These are phyloP conservation scores for Coptotermes formosanus DNA, from an alignment of 1,140 invertebrate genomes.

Conservation along the genomic window DNA sequence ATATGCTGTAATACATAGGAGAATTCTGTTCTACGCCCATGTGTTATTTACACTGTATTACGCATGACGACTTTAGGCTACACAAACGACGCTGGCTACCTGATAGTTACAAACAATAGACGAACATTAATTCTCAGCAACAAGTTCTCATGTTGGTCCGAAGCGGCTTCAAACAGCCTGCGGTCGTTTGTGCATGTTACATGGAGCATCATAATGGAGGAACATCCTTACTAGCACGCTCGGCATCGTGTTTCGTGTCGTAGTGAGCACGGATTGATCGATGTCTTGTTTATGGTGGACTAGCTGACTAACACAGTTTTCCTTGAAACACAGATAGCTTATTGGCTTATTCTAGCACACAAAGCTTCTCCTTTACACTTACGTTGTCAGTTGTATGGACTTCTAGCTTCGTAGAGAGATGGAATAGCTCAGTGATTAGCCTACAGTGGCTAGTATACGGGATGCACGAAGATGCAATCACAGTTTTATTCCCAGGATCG, in stretches of 20 bases:
- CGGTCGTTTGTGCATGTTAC: constrained; percentile 4
- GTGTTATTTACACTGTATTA: neutral
- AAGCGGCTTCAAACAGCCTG: neutral
- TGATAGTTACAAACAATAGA: constrained; percentile 15
- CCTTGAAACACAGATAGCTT: too few relatives aligned
- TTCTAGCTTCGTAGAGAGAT: too few relatives aligned
- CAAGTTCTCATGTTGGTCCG: neutral
- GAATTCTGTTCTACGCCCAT: neutral
- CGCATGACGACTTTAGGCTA: neutral
- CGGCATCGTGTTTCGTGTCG: neutral
- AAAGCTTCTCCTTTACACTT: too few relatives aligned
- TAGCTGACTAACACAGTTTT: neutral
- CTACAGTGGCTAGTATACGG: too few relatives aligned
- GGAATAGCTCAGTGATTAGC: too few relatives aligned
- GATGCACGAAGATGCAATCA: too few relatives aligned
- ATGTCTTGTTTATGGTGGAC: neutral
- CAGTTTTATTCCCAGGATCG: too few relatives aligned
- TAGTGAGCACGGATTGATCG: neutral
- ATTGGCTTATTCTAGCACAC: too few relatives aligned
- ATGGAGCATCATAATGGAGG: neutral
- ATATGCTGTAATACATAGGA: neutral
- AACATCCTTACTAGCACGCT: neutral
- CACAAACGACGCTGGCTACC: neutral
- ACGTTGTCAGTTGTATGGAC: too few relatives aligned
- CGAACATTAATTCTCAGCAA: neutral